Evolutionary conservation across 2,888 invertebrate genomes (phyloP).

Genomic region (Himalopsyche kuldschensis): DNA sequence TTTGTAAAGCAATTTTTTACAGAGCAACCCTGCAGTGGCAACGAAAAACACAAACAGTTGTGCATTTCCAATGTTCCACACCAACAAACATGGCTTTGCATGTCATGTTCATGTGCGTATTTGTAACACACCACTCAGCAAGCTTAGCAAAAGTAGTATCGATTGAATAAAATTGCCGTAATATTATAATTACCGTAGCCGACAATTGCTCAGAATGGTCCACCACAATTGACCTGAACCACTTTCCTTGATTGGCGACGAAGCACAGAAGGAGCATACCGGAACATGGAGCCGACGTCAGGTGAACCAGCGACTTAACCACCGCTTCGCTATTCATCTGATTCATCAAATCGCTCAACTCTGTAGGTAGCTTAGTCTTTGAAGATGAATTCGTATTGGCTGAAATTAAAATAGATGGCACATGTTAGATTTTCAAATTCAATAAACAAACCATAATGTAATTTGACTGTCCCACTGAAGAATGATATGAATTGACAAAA

Average conservation of each 20-base stretch:
- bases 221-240: not conserved
- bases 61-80: too few species aligned
- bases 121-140: too few species aligned
- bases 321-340: not conserved
- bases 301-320: not conserved
- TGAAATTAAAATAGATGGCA: not conserved
- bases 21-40: too few species aligned
- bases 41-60: too few species aligned
- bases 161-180: not conserved
- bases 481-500: too few species aligned
- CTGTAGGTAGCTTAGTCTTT: not conserved
- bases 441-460: too few species aligned
- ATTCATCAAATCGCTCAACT: slow-evolving; percentile 12
- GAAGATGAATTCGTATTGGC: not conserved
- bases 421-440: too few species aligned
- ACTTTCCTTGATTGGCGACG: not conserved
- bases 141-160: too few species aligned
- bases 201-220: not conserved
- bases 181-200: not conserved
- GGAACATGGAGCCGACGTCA: not conserved
- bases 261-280: not conserved
- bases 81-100: too few species aligned
- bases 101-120: too few species aligned
- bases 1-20: too few species aligned
- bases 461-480: too few species aligned